phyloP scores from a whole-genome alignment of 2,113 vertebrate genomes.

The Burhinus oedicnemus region DNA sequence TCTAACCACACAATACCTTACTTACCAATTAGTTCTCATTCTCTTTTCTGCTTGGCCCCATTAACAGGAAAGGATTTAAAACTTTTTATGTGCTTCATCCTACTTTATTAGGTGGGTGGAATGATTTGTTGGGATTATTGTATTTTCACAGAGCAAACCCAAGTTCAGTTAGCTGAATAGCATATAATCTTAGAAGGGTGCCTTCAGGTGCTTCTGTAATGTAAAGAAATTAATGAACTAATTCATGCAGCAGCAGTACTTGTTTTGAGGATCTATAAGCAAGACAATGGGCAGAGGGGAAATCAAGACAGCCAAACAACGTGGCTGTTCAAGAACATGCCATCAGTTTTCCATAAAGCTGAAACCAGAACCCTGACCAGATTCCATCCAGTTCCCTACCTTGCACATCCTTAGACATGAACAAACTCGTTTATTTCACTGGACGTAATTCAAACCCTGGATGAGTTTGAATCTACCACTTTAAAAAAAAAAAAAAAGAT shows the following conservation, averaged over 20 bases:
- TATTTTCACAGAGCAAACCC: slow-evolving; percentile 19
- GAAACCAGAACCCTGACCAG: not conserved
- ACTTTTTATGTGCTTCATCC: not conserved
- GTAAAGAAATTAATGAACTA: slow-evolving; percentile 42
- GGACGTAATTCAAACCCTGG: not conserved
- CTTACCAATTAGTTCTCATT: not conserved
- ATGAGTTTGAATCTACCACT: not conserved
- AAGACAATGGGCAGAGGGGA: not conserved
- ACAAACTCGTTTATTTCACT: not conserved
- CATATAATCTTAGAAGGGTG: not conserved
- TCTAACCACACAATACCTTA: not conserved
- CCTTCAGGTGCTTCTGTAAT: slow-evolving; percentile 39
- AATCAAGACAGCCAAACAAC: not conserved
- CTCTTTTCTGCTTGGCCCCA: not conserved
- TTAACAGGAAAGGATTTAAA: not conserved
- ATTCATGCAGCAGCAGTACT: not conserved
- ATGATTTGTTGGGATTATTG: slow-evolving; percentile 17
- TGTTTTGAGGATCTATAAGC: not conserved
- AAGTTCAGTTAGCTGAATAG: slow-evolving; percentile 2
- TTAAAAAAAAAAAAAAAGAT: not conserved
- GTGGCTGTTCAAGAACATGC: not conserved
- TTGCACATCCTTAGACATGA: not conserved
- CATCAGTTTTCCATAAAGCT: not conserved
- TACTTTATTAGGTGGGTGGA: slow-evolving; percentile 9
- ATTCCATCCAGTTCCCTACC: not conserved